Conservation (phyloP, 2,797 vertebrate species). For the Sphaeramia orbicularis region DNA sequence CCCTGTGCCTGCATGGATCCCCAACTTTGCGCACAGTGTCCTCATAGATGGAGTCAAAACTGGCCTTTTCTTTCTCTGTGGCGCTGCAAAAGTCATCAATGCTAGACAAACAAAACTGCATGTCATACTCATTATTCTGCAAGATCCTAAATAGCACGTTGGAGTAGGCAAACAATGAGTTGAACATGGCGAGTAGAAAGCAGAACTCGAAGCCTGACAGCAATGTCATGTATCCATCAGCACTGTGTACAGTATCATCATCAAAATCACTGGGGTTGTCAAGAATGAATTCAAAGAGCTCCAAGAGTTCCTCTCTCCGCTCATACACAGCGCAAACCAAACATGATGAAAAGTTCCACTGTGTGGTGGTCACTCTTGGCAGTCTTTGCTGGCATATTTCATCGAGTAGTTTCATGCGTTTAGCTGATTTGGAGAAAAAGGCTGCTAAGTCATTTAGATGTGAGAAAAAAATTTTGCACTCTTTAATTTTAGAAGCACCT, state of each 20-base stretch:
- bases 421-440: background rate
- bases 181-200: too few relatives aligned
- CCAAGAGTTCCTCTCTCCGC: slow-evolving; percentile 4
- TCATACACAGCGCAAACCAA: background rate
- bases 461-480: background rate
- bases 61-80: slow-evolving; percentile 13
- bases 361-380: background rate
- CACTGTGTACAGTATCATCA: background rate
- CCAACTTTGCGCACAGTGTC: slow-evolving; percentile 9
- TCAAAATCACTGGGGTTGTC: slow-evolving; percentile 7
- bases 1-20: background rate
- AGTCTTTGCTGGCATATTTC: background rate
- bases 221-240: too few relatives aligned
- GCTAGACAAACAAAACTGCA: too few relatives aligned
- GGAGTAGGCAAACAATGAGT: too few relatives aligned
- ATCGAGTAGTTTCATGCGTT: background rate
- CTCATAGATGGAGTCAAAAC: slow-evolving; percentile 17
- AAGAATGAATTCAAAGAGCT: slow-evolving; percentile 11
- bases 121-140: background rate
- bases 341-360: slow-evolving; percentile 1
- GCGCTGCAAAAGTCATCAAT: too few relatives aligned
- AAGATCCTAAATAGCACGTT: too few relatives aligned
- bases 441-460: background rate
- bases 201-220: too few relatives aligned
- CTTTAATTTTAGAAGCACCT: slow-evolving; percentile 6